Percentiles rank a stretch among this genome's conserved stretches.
phyloP scores from a whole-genome alignment of 37 sponge, comb jelly and placozoan genomes.

The Tethya wilhelma region DNA sequence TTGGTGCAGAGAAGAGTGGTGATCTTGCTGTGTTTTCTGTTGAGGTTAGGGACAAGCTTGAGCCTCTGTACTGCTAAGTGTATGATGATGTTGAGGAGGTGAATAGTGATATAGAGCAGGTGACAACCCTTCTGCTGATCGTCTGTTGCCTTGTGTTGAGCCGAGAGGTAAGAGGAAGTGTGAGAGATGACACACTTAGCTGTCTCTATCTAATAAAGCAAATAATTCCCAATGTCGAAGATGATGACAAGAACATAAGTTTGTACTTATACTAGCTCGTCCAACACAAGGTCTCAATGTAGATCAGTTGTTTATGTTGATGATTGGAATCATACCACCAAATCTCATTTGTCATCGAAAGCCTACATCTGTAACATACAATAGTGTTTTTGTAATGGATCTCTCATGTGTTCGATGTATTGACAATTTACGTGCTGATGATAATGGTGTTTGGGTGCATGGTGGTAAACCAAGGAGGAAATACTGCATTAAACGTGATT shows the following conservation, averaged over 20 bases:
- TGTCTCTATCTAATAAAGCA: too few relatives aligned
- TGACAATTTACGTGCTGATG: conserved; percentile 28
- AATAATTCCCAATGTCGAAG: too few relatives aligned
- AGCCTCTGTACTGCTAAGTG: background rate
- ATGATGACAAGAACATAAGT: too few relatives aligned
- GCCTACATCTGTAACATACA: too few relatives aligned
- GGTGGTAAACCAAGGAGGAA: conserved; percentile 6
- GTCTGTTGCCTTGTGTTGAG: background rate
- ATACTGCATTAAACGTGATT: conserved; percentile 7
- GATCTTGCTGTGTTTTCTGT: background rate
- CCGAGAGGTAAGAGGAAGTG: background rate
- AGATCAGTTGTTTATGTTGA: too few relatives aligned
- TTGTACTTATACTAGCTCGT: too few relatives aligned
- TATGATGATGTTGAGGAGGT: background rate
- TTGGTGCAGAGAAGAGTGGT: background rate
- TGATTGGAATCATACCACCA: too few relatives aligned
- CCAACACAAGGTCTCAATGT: too few relatives aligned
- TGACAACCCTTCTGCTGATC: background rate
- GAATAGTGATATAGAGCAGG: background rate
- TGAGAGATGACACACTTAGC: conserved; percentile 3
- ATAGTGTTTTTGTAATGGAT: too few relatives aligned
- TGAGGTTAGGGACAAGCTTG: background rate
- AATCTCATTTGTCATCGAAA: too few relatives aligned
- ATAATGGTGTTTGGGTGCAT: conserved; percentile 22
- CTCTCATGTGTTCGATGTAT: too few relatives aligned